Evolutionary conservation across 2,797 vertebrate genomes (phyloP), one percentile per base, ranked within the genome.

Genomic region (Tinamus major): DNA sequence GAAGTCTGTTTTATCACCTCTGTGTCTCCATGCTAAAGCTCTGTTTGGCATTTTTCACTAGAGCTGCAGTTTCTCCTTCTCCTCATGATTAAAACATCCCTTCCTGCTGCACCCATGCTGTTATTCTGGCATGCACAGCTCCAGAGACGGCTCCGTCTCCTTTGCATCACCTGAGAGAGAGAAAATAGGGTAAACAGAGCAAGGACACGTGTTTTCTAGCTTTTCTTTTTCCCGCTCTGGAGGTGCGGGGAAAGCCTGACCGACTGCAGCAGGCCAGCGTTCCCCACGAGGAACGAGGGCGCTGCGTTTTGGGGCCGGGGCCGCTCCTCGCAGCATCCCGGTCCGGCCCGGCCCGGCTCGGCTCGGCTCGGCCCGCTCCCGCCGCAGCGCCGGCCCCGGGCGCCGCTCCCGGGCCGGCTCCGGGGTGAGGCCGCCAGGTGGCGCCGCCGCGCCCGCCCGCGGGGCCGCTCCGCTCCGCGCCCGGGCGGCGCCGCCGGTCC

Each of bases 111-210:
- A n/a, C 42, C 19, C 23, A 2, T 1, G 4, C 64, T 29, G 44
- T 37, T 46, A 1, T 33, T 51, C 44, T 21, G 23, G 13, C 65
- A 3, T 2, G 39, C 69, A 10, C 6, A 37, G 44, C 61, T 51
- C 49, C 2, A 8, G 44, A 39, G 33, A 35, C 12, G 2, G 10
- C 71, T 5, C 51, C 42, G 3, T 49, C 46, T 76, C 56, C 79
- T 44, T 19, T 8, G 31, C 68, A 17, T 15, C 51, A 6, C 4
- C 75, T 5, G 48, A 48, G 63, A n/a, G 63, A n/a, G 49, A 14
- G 44, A 12, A 42, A 69, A 19, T 0, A 9, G n/a, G 35, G 58
- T 7, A 26, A 63, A 42, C 8, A 2, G 17, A 9, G 0, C 1
- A 2, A 20, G 48, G 64, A 17, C 9, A 1, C 2, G 4, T 5